Percentiles rank a stretch among this genome's conserved stretches.
phyloP scores from a whole-genome alignment of 2,797 vertebrate species.

The Gadopsis marmoratus region DNA sequence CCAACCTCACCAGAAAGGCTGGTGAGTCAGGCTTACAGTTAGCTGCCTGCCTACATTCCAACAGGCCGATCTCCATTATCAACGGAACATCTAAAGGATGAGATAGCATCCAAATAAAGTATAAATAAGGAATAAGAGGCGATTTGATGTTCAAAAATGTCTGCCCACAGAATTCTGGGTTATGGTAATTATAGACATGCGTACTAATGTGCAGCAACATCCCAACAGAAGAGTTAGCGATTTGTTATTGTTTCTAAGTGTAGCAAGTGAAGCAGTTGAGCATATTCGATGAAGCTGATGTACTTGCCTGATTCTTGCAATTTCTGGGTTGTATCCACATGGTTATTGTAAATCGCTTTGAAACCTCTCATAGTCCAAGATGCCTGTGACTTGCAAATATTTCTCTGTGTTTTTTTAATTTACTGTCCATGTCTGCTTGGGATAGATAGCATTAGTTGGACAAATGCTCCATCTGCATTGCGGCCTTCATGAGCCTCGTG shows the following conservation, averaged over 20 bases:
- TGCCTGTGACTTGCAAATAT: background rate
- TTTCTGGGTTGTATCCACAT: too few relatives aligned
- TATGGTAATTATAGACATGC: too few relatives aligned
- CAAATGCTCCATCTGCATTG: conserved; percentile 3
- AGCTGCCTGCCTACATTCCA: background rate
- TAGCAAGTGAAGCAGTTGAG: too few relatives aligned
- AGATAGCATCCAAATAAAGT: background rate
- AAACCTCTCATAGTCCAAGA: background rate
- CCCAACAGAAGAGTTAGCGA: too few relatives aligned
- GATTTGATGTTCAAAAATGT: too few relatives aligned
- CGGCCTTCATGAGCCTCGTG: conserved; percentile 3
- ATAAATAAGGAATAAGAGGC: too few relatives aligned
- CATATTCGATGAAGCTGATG: too few relatives aligned
- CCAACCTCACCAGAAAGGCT: conserved; percentile 8
- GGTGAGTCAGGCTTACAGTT: conserved; percentile 4
- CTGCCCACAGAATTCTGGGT: too few relatives aligned
- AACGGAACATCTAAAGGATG: conserved; percentile 3
- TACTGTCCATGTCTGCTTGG: background rate
- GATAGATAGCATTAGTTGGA: background rate
- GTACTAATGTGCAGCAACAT: too few relatives aligned
- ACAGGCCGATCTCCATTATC: background rate
- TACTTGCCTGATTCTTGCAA: too few relatives aligned
- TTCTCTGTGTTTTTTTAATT: conserved; percentile 3
- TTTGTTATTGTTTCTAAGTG: too few relatives aligned
- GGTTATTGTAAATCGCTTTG: too few relatives aligned